Base-by-base conservation (phyloP, 1,140 invertebrate genomes). In the Rhopalosiphum padi region DNA sequence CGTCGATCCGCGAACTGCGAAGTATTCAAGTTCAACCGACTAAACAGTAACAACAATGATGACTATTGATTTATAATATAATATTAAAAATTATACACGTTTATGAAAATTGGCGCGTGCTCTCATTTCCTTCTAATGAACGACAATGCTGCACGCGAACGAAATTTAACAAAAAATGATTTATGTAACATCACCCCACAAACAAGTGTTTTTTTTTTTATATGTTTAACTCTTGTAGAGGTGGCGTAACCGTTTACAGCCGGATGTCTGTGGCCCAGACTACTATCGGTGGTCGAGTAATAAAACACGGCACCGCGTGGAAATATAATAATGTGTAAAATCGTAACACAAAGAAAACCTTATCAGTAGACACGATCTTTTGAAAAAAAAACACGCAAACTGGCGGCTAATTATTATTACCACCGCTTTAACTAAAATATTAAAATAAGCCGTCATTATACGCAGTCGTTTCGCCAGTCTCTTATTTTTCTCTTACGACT, bases 11-110 rank as follows among this genome's bases (percentile, higher is more conserved):
- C 88, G 51, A 51, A 55, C 51, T 55, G 88, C 88, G 88, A 60
- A 90, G 53, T n/a, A n/a, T 90, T 90, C 88, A 90, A 90, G 88
- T 90, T 90, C 88, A 90, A 90, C 35, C 23, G 51, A 9, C 30
- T 18, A 35, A 53, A 88, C 37, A 43, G 22, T 85, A 11, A 41
- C 22, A 51, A 88, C 46, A 22, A 35, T 2, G 87, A 86, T 46
- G 9, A 46, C 85, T 15, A 48, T n/a, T 77, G 18, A 77, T 22
- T n/a, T 77, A 30, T 23, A 25, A 60, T 30, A 9, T 8, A 55
- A 11, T 60, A 60, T 60, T 23, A 68, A 68, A n/a, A 77, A 35
- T n/a, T 18, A 77, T 77, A 77, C 60, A n/a, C 60, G 4, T n/a
- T 77, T 11, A 68, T 68, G 60, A 77, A 77, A 77, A 77, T 2